Evolutionary conservation across 2,797 vertebrate genomes (phyloP).

Genomic region (Anguilla obscura): DNA sequence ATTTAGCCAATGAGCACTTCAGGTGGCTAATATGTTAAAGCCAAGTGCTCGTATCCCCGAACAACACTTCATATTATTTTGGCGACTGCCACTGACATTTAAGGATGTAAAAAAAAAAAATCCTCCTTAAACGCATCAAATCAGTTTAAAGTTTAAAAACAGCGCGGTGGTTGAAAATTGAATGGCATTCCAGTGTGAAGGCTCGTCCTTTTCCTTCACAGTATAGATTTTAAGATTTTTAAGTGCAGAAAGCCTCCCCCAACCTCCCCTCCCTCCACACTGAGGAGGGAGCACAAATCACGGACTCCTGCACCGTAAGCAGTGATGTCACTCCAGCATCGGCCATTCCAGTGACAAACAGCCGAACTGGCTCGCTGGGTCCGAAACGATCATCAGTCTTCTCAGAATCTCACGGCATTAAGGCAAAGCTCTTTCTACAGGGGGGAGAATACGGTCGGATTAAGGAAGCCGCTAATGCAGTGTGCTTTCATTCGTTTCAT

Average conservation of each 20-base stretch:
- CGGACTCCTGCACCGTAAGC: conserved; percentile 1
- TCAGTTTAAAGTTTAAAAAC: background rate
- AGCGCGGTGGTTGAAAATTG: background rate
- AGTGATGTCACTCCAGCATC: conserved; percentile 14
- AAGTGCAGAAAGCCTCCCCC: background rate
- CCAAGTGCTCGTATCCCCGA: background rate
- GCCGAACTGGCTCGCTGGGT: background rate
- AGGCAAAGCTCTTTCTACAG: background rate
- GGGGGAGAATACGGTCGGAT: background rate
- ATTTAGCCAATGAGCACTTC: background rate
- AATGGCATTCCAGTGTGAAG: background rate
- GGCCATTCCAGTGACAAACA: conserved; percentile 5
- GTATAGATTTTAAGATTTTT: background rate
- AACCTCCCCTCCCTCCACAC: background rate
- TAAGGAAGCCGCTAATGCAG: background rate
- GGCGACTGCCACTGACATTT: background rate
- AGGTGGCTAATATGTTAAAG: background rate
- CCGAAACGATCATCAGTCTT: conserved; percentile 16
- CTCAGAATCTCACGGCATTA: conserved; percentile 3
- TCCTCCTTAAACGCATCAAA: background rate
- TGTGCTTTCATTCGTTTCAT: background rate
- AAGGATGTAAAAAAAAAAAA: background rate
- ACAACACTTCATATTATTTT: background rate
- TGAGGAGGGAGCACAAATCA: conserved; percentile 5
- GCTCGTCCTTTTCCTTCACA: background rate